Base-by-base conservation (phyloP, 2,797 vertebrate species). In the Falco rusticolus region DNA sequence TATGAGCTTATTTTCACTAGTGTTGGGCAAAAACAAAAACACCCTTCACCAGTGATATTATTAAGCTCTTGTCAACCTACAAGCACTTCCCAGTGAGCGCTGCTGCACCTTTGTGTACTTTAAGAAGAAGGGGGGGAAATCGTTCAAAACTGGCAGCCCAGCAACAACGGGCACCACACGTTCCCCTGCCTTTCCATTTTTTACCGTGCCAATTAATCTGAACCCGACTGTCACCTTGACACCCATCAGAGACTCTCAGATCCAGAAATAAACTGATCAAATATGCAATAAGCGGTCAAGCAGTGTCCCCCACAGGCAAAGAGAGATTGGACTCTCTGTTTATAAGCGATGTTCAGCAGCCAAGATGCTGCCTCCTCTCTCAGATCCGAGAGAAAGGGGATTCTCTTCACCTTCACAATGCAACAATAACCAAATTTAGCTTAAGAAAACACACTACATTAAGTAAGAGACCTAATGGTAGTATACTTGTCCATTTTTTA, bases 261-360 rank as follows among this genome's bases (percentile, higher is more conserved):
- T 75, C 92, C 95, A 93, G 96, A 77, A 96, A 96, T 16, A 57
- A 95, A 54, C 93, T 90, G 95, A 96, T 96, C 94, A 92, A 91
- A 94, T 94, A 97, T 95, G 96, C 97, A 93, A 95, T 91, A 89
- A 94, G 87, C 48, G 91, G 95, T 97, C 94, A 97, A 96, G 96
- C 94, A 97, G 96, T 97, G 97, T 96, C 97, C 95, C 96, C 97
- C 97, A 97, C 97, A 97, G 96, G 97, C 95, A 96, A 95, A 60
- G 89, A 41, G 94, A 29, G 95, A 95, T 16, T 6, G 93, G 91
- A 5, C n/a, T 70, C 83, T 1, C 74, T 80, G 92, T 37, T 83
- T 64, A 28, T 1, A 66, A 60, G 90, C 34, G 16, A n/a, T 2
- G 68, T 93, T 87, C 75, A 0, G 94, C 84, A 77, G 92, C 71